Base-by-base conservation (phyloP, 2,888 invertebrate species). In the Zygaena filipendulae region DNA sequence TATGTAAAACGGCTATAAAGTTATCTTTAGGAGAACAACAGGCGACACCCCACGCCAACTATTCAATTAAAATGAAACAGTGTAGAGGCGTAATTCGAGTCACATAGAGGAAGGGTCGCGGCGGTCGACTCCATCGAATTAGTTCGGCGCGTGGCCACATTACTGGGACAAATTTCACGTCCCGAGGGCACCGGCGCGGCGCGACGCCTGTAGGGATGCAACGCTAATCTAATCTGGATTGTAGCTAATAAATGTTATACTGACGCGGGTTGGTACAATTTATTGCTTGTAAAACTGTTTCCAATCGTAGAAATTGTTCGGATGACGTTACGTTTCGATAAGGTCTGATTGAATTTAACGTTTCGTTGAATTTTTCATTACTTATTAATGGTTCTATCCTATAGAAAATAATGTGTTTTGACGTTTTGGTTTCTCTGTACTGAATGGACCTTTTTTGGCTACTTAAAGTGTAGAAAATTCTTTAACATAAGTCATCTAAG, bases 271-370 rank as follows among this genome's bases (percentile, higher is more conserved):
- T 59, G 63, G 60, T 63, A 59, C 53, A 74, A 75, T 79, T 77
- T 79, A 77, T 79, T 58, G 77, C 77, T 75, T 75, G 75, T 74
- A 77, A 77, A 79, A 77, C 75, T 79, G 74, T 77, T 75, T 74
- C 74, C 74, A 77, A 79, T 77, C 70, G 75, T 48, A 59, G 66
- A 60, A 63, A 74, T 68, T 62, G 71, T 58, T 52, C 48, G 62
- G 60, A 59, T 66, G 67, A 66, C 60, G 58, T 54, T 52, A 45
- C 51, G n/a, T 57, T 64, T 58, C 57, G 56, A 52, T 54, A 47
- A 52, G 54, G 50, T 49, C 51, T 63, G 64, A 77, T 77, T 77
- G 70, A 75, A 75, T 74, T 74, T 72, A 59, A 59, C 66, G 59
- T 63, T 57, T 57, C 56, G 60, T 52, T 64, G 61, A 50, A 50